Percentiles rank a stretch among this genome's conserved stretches.
These are phyloP conservation scores for Mus spretus DNA, from an alignment of 2,797 vertebrate species.

Conservation along the genomic window DNA sequence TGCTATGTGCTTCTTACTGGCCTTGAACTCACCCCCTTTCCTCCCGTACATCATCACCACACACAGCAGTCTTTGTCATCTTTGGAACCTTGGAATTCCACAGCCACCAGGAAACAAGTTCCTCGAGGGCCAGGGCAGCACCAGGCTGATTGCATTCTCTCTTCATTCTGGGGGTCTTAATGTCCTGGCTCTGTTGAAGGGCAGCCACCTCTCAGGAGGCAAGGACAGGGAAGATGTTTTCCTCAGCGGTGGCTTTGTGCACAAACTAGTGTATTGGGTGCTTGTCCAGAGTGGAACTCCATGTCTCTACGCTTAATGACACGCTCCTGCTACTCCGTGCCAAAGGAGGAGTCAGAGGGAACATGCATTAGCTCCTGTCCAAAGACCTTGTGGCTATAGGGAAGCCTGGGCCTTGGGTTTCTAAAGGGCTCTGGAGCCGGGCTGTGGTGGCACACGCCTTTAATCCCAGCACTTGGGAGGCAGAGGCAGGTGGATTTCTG, in stretches of 20 bases:
- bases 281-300: not conserved
- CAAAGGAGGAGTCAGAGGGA: no score
- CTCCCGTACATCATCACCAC: no score
- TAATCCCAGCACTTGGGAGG: no score
- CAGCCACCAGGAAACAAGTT: not conserved
- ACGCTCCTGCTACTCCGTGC: not conserved
- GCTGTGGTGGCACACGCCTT: no score
- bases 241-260: not conserved
- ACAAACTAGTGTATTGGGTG: not conserved
- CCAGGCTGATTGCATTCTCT: not conserved
- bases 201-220: not conserved
- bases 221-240: not conserved
- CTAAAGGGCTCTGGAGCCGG: not conserved
- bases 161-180: not conserved
- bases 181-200: not conserved
- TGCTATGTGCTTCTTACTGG: not conserved
- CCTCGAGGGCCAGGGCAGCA: accelerated
- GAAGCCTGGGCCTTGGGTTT: not conserved
- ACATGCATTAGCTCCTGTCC: not conserved
- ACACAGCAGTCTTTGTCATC: not conserved
- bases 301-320: not conserved
- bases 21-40: not conserved
- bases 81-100: not conserved
- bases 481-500: no score
- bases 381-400: not conserved